phyloP scores from a whole-genome alignment of 2,113 vertebrate species.

The Spilogale gracilis region DNA sequence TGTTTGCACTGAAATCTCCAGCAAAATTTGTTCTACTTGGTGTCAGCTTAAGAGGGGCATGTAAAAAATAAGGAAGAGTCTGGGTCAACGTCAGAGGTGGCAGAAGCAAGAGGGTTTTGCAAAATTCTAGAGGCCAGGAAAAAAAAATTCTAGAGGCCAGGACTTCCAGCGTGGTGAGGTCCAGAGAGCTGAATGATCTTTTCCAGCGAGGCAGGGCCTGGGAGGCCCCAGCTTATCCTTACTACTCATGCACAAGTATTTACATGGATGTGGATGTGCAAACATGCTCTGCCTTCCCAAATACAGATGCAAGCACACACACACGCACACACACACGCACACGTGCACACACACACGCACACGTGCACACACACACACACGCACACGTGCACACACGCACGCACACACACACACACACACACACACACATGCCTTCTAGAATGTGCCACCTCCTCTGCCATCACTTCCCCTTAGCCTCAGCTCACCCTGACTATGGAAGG shows the following conservation, averaged over 20 bases:
- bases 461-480: rapidly evolving
- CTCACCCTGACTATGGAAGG: not conserved
- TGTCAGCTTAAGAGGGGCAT: not conserved
- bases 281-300: not conserved
- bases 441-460: not conserved
- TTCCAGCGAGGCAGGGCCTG: not conserved
- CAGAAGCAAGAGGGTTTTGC: not conserved
- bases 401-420: not conserved
- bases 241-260: not conserved
- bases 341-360: not conserved
- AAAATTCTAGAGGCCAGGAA: not conserved
- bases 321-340: not conserved
- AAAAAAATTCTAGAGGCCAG: not conserved
- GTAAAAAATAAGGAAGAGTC: not conserved
- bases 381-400: not conserved
- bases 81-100: not conserved
- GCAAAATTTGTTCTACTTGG: not conserved
- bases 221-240: not conserved
- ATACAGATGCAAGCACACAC: not conserved
- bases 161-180: not conserved
- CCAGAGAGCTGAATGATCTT: not conserved
- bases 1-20: not conserved
- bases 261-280: not conserved
- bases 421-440: not conserved
- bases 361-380: not conserved